Evolutionary conservation across 2,113 vertebrate species (phyloP).

Genomic region (Rutilus rutilus): DNA sequence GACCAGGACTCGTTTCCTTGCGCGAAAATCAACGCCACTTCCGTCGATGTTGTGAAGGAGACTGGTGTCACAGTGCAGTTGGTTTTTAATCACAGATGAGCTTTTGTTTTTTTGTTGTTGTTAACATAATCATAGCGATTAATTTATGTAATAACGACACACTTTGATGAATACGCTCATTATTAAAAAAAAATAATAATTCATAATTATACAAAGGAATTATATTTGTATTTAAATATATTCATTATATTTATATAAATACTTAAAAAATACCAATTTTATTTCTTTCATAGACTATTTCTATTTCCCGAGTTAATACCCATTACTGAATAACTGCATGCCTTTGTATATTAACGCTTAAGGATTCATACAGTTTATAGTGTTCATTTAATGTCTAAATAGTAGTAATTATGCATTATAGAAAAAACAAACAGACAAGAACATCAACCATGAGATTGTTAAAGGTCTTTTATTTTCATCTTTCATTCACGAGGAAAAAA

Average conservation of each 20-base stretch:
- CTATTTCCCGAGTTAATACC: no score
- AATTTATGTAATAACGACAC: not conserved
- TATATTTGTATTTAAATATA: no score
- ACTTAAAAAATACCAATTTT: no score
- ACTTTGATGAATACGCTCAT: not conserved
- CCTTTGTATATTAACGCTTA: not conserved
- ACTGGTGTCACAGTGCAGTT: not conserved
- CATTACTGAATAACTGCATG: not conserved
- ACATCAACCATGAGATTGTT: not conserved
- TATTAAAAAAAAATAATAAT: no score
- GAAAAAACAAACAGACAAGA: not conserved
- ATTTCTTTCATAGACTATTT: no score
- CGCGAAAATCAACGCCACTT: constrained; percentile 65
- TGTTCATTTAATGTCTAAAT: not conserved
- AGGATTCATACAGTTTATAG: not conserved
- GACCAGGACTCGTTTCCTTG: constrained; percentile 65
- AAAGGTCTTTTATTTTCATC: constrained; percentile 64
- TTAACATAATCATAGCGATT: not conserved
- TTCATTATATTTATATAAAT: no score
- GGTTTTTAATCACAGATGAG: not conserved
- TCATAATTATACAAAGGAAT: no score
- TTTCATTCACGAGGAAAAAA: constrained; percentile 56
- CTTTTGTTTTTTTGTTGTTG: no score
- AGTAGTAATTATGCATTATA: not conserved
- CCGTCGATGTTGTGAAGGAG: constrained; percentile 54